Base-by-base conservation (phyloP, 1,140 invertebrate genomes). In the Hormaphis cornu region DNA sequence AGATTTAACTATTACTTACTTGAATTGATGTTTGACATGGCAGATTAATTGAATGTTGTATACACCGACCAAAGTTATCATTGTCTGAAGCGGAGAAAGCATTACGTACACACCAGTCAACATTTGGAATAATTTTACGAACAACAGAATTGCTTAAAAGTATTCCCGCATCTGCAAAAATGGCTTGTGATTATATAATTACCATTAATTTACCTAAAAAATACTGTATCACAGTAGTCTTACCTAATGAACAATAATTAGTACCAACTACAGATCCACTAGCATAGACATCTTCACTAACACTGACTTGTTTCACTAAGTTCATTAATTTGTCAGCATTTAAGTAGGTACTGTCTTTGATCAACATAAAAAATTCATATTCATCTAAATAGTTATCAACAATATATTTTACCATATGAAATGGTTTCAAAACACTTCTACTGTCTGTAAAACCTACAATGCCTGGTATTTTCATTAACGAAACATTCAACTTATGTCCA, bases 311-410 rank as follows among this genome's bases (percentile, higher is more conserved):
- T 69, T 84, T 84, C 5, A 90, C 84, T 48, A 91, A 77, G 20
- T 87, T 79, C 63, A 82, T 80, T 16, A 95, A 76, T 73, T 82
- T 83, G 66, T 86, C 82, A 0, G 85, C 87, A 77, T 93, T 87
- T 18, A 95, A 80, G 76, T 89, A 95, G 8, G 85, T 87, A 12
- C 82, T 83, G 78, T 96, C 93, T 28, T 88, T 87, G 3, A 89
- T 83, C 28, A 97, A 80, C 75, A 92, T 89, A 78, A 93, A 95
- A 78, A 89, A 97, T 79, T 96, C 91, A 80, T 87, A 96, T 71
- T 89, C 88, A 63, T 93, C 86, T 10, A 90, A 77, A 79, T 90
- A 94, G 76, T 93, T 91, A 71, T 95, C 91, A 18, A 85, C 85
- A 7, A 96, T 85, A 75, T 96, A 95, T 76, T 94, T 93, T 26